Evolutionary conservation across 2,888 invertebrate species (phyloP).

Genomic region (Carterocephalus palaemon): DNA sequence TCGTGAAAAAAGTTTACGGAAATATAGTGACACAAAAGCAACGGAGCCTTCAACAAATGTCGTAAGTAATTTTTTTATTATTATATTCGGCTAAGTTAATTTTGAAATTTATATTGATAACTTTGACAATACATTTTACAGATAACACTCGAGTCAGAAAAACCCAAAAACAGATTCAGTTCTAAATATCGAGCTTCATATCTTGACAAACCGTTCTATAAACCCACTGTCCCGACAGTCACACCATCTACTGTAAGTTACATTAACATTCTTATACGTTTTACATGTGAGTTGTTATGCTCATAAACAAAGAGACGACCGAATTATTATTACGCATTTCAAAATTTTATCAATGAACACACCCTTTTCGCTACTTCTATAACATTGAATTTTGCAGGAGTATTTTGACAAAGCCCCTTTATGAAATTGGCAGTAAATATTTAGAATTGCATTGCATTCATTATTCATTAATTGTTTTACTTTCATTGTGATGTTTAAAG

Average conservation of each 20-base stretch:
- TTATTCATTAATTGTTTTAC: conserved; percentile 18
- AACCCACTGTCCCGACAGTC: conserved; percentile 81
- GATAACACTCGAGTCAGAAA: conserved; percentile 68
- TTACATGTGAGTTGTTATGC: conserved; percentile 17
- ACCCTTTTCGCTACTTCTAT: conserved; percentile 9
- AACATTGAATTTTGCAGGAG: conserved; percentile 13
- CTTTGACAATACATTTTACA: conserved; percentile 42
- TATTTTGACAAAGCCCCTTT: conserved; percentile 67
- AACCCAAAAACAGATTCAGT: conserved; percentile 77
- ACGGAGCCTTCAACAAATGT: conserved; percentile 66
- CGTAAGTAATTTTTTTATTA: conserved; percentile 52
- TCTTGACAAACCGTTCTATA: conserved; percentile 79
- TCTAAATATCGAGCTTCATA: conserved; percentile 78
- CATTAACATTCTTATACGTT: conserved; percentile 32
- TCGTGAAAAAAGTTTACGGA: conserved; percentile 51
- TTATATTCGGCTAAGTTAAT: conserved; percentile 3
- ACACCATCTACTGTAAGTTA: conserved; percentile 77
- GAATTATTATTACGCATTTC: not conserved
- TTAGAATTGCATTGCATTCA: conserved; percentile 1
- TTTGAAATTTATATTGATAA: conserved; percentile 17
- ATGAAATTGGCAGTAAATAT: conserved; percentile 62
- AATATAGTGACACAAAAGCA: conserved; percentile 62
- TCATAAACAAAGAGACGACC: not conserved
- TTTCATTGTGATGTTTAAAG: conserved; percentile 24
- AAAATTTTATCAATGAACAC: conserved; percentile 5